A percentile compares a stretch with the other conserved stretches of the same genome.
Evolutionary conservation across 2,888 invertebrate species (phyloP).

Genomic region (Cantharis flavilabris): DNA sequence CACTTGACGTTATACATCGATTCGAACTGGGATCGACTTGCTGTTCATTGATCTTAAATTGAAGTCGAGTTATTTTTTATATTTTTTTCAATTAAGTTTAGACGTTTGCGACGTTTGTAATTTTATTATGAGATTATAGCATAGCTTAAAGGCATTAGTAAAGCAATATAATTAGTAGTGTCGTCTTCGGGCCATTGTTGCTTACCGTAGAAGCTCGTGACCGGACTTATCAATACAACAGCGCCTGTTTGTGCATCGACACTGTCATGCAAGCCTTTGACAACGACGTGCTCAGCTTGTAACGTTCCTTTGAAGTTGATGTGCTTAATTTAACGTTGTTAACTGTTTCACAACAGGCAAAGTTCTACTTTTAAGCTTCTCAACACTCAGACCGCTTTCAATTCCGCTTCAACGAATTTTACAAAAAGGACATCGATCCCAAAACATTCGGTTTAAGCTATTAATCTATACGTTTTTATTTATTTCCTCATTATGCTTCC

Average conservation of each 20-base stretch:
- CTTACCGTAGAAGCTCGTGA: conserved; percentile 53
- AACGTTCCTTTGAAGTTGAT: conserved; percentile 50
- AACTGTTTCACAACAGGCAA: conserved; percentile 40
- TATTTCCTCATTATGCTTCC: background rate
- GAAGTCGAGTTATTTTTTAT: background rate
- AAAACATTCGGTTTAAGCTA: background rate
- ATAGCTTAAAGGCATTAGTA: conserved; percentile 42
- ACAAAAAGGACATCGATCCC: conserved; percentile 16
- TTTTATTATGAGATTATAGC: conserved; percentile 30
- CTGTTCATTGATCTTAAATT: background rate
- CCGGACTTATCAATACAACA: conserved; percentile 42
- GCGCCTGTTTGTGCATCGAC: conserved; percentile 30
- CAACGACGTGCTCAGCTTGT: conserved; percentile 44
- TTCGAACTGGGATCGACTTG: background rate
- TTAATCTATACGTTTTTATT: background rate
- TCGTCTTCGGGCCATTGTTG: conserved; percentile 55
- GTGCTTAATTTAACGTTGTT: conserved; percentile 52
- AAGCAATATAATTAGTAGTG: conserved; percentile 54
- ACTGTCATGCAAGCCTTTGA: conserved; percentile 40
- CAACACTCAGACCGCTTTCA: background rate
- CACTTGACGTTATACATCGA: background rate
- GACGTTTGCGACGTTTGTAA: background rate
- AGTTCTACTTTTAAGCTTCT: conserved; percentile 21
- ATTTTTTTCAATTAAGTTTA: background rate
- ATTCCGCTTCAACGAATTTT: conserved; percentile 18